Percentiles rank a stretch among this genome's conserved stretches.
phyloP scores from a whole-genome alignment of 2,888 invertebrate genomes.

The Melanargia galathea region DNA sequence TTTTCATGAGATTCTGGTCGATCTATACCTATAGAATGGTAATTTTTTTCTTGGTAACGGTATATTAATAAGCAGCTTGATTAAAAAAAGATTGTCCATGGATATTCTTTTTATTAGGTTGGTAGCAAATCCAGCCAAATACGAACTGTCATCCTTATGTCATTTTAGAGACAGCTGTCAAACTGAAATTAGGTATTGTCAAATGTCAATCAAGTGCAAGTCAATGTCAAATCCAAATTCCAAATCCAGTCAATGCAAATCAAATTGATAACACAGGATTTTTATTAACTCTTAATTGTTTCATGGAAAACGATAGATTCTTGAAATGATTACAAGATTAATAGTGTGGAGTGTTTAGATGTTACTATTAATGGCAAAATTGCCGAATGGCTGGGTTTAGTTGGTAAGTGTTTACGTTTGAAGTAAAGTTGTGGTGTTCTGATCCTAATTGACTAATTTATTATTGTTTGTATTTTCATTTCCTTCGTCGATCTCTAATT shows the following conservation, averaged over 20 bases:
- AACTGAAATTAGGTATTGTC: too few relatives aligned
- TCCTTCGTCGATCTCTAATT: slow-evolving; percentile 48
- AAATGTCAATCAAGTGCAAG: slow-evolving; percentile 2
- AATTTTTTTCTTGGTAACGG: too few relatives aligned
- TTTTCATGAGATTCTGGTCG: too few relatives aligned
- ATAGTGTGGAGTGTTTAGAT: slow-evolving; percentile 51
- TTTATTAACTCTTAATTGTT: slow-evolving; percentile 45
- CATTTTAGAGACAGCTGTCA: background rate
- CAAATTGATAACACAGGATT: slow-evolving; percentile 37
- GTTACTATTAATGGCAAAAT: slow-evolving; percentile 75
- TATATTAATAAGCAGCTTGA: too few relatives aligned
- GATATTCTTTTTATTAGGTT: background rate
- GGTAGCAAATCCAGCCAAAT: background rate
- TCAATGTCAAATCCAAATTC: background rate
- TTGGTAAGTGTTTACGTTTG: slow-evolving; percentile 64
- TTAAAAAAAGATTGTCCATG: background rate
- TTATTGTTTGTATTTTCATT: slow-evolving; percentile 62
- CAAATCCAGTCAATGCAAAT: slow-evolving; percentile 17
- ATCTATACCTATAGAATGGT: too few relatives aligned
- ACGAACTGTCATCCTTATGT: background rate
- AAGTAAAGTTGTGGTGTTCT: slow-evolving; percentile 48
- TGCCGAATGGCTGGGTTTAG: slow-evolving; percentile 83
- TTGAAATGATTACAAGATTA: slow-evolving; percentile 55
- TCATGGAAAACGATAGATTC: slow-evolving; percentile 41
- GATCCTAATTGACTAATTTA: slow-evolving; percentile 54